Conservation (phyloP, 2,113 vertebrate species). For the Rattus rattus region DNA sequence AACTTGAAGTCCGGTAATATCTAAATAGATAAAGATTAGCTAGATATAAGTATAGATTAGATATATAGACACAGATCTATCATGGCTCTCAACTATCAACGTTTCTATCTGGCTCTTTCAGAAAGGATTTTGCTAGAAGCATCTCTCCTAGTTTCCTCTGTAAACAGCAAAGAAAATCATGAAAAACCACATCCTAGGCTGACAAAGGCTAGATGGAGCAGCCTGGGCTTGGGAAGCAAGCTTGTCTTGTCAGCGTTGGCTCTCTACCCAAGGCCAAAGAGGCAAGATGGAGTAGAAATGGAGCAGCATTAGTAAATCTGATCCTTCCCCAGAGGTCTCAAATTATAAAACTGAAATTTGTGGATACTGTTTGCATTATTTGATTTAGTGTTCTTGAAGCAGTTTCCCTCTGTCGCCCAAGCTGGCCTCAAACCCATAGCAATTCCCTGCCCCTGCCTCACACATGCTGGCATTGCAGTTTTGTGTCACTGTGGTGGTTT, state of each 20-base stretch:
- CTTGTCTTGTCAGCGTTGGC: neutral
- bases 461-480: neutral
- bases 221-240: neutral
- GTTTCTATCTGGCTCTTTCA: slow-evolving; percentile 9
- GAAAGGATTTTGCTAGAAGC: slow-evolving; percentile 19
- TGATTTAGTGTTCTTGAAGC: neutral
- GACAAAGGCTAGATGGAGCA: neutral
- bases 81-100: slow-evolving; percentile 2
- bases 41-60: too few relatives aligned
- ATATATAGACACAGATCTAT: neutral
- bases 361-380: neutral
- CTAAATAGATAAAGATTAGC: too few relatives aligned
- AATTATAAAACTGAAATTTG: neutral
- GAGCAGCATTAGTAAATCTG: neutral
- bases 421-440: neutral
- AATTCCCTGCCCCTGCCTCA: neutral
- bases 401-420: neutral
- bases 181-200: neutral
- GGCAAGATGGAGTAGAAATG: slow-evolving; percentile 20
- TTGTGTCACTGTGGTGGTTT: neutral
- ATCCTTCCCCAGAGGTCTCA: slow-evolving; percentile 29
- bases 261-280: slow-evolving; percentile 8
- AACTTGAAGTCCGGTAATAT: slow-evolving; percentile 3
- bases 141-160: neutral
- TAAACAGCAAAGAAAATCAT: neutral